Evolutionary conservation across 2,113 vertebrate genomes (phyloP).

Genomic region (Chionomys nivalis): DNA sequence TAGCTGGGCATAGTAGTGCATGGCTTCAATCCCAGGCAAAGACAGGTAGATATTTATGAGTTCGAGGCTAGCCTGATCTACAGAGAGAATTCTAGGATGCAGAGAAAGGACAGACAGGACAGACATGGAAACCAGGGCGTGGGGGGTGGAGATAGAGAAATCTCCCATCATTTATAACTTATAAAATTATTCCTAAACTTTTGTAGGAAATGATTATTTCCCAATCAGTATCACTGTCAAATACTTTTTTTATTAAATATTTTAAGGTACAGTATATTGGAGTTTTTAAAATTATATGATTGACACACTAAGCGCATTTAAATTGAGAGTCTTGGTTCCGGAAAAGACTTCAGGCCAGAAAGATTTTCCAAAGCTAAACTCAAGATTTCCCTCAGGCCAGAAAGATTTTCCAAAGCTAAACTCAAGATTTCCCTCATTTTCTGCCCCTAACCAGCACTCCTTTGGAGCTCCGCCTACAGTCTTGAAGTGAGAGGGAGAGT

Average conservation of each 20-base stretch:
- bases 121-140: background rate
- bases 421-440: background rate
- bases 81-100: background rate
- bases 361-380: background rate
- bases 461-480: background rate
- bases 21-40: background rate
- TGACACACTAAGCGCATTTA: background rate
- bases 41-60: background rate
- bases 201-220: background rate
- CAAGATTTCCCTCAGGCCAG: too few species aligned
- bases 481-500: background rate
- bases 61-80: background rate
- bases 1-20: too few species aligned
- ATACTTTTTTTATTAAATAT: background rate
- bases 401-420: slow-evolving; percentile 13
- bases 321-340: slow-evolving; percentile 42
- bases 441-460: background rate
- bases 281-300: background rate
- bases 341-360: background rate
- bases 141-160: background rate
- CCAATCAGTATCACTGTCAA: background rate
- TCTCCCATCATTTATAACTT: background rate
- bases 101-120: background rate
- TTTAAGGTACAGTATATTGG: slow-evolving; percentile 39
- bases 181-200: background rate